These are phyloP conservation scores for Cherax quadricarinatus DNA, from an alignment of 1,140 invertebrate species.

Conservation along the genomic window DNA sequence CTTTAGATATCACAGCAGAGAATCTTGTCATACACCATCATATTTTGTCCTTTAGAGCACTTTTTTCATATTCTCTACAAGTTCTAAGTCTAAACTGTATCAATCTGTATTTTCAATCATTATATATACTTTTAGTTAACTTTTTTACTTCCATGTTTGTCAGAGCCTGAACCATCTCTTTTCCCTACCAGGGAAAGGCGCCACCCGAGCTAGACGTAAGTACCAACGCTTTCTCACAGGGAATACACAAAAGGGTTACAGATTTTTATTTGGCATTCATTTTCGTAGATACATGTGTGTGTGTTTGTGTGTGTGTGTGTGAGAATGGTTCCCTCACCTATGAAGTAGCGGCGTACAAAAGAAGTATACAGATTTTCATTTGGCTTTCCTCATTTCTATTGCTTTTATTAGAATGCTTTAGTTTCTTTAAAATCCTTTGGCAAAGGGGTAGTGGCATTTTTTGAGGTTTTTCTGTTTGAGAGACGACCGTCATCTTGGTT, in stretches of 20 bases:
- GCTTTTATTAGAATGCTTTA: no score
- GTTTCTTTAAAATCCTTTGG: no score
- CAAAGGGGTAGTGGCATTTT: no score
- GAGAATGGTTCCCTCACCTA: no score
- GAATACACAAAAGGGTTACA: background rate
- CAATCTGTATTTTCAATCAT: constrained; percentile 15
- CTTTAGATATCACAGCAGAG: background rate
- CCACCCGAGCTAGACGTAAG: constrained; percentile 57
- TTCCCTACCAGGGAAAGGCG: constrained; percentile 67
- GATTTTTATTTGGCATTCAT: background rate
- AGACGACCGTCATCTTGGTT: no score
- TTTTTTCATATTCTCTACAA: constrained; percentile 13
- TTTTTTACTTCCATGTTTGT: constrained; percentile 45
- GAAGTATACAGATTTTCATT: background rate
- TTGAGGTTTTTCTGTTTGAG: no score
- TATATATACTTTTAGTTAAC: constrained; percentile 9
- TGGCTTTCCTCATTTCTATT: no score
- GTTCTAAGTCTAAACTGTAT: background rate
- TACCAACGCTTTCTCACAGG: background rate
- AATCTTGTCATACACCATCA: background rate
- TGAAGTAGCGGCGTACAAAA: no score
- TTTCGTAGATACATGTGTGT: background rate
- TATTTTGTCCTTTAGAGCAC: background rate
- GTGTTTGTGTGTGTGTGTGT: no score
- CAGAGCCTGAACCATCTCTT: constrained; percentile 55